phyloP scores from a whole-genome alignment of 2,888 invertebrate species.

The Cordilura impudica region DNA sequence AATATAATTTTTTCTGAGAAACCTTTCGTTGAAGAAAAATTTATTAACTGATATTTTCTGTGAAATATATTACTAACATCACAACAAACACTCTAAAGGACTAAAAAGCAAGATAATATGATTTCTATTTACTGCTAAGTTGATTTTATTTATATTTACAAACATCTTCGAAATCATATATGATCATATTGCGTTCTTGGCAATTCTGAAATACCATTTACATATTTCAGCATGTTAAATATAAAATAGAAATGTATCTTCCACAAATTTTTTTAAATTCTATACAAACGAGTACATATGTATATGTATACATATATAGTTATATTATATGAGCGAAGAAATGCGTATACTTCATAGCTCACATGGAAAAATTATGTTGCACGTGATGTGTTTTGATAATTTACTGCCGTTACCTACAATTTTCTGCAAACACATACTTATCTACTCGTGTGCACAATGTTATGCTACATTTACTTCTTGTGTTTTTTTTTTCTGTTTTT shows the following conservation, averaged over 20 bases:
- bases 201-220: neutral
- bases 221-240: neutral
- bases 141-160: neutral
- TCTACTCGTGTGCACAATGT: constrained; percentile 33
- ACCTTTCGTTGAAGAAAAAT: too few species aligned
- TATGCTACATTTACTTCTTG: constrained; percentile 49
- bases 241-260: neutral
- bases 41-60: too few species aligned
- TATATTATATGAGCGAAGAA: too few species aligned
- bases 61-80: too few species aligned
- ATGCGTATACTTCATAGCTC: constrained; percentile 68
- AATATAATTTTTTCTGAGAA: too few species aligned
- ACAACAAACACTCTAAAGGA: too few species aligned
- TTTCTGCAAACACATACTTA: neutral
- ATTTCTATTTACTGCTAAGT: too few species aligned
- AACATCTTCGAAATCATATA: neutral
- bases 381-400: constrained; percentile 74
- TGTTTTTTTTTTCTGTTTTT: too few species aligned
- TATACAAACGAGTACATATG: neutral
- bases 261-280: neutral
- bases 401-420: constrained; percentile 57
- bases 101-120: too few species aligned
- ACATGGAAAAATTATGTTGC: constrained; percentile 76
- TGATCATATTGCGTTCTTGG: neutral
- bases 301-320: too few species aligned